A percentile compares a stretch with the other conserved stretches of the same genome.
These are phyloP conservation scores for Rhincodon typus DNA, from an alignment of 2,797 vertebrate genomes.

Conservation along the genomic window DNA sequence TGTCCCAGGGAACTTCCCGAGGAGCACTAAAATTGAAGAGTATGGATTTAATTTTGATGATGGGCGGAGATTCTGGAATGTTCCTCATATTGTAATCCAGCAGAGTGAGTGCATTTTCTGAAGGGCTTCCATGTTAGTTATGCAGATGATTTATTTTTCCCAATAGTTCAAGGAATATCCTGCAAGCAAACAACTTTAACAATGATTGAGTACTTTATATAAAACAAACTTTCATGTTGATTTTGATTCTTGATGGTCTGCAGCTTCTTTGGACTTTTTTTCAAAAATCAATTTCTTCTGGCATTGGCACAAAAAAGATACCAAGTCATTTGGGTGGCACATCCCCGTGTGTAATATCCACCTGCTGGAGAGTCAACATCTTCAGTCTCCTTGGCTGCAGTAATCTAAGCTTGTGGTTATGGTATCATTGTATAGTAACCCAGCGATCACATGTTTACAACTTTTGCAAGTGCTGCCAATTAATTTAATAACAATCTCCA, in stretches of 20 bases:
- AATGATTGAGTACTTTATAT: background rate
- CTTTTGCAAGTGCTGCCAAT: background rate
- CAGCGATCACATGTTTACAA: background rate
- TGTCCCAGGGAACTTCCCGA: background rate
- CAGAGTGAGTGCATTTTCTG: background rate
- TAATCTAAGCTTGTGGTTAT: background rate
- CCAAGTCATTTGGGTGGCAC: background rate
- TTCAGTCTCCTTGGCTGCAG: background rate
- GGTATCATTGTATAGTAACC: background rate
- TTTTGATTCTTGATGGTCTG: background rate
- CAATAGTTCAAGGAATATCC: background rate
- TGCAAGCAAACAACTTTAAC: background rate
- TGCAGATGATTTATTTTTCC: background rate
- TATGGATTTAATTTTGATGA: too few species aligned
- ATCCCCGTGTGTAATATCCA: background rate
- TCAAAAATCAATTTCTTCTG: background rate
- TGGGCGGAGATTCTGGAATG: background rate
- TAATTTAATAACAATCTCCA: background rate
- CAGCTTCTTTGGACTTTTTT: background rate
- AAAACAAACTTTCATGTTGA: background rate
- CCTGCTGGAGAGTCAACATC: background rate
- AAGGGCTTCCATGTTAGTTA: background rate
- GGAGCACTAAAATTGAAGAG: too few species aligned
- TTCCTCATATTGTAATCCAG: background rate
- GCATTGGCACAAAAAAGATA: background rate